Evolutionary conservation across 2,797 vertebrate species (phyloP), one percentile per base, ranked within the genome.

Genomic region (Sebastes kiyomatsui): DNA sequence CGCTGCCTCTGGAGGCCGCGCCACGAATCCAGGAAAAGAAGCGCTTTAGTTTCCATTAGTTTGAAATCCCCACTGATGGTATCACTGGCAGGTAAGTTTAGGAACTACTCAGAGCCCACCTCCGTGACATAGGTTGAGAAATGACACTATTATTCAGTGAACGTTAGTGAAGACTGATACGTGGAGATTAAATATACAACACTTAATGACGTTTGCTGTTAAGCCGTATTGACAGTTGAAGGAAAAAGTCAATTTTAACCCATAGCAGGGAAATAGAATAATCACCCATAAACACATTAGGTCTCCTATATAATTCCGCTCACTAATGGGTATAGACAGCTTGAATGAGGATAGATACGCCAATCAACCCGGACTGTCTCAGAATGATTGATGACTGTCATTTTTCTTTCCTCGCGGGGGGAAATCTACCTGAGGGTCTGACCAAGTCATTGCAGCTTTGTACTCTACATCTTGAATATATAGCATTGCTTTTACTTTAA

Each of bases 301-400:
- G 46, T 69, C 76, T 72, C 42, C 71, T 55, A 52, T 84, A 85
- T 86, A 83, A 87, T 93, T 92, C 81, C 58, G 66, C 77, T 79
- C 81, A 68, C 87, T 94, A 93, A 96, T 93, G 88, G 82, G 60
- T 84, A 81, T 84, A 82, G 95, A 94, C 94, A 94, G 90, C 66
- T 84, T 77, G 85, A 90, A 95, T 94, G 92, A 95, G 92, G 93
- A 95, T 90, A 90, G 92, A 96, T 95, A 88, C 76, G 83, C 90
- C 93, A 90, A 86, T 93, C 92, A 88, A 80, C 76, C 72, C 72
- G 12, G 42, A 70, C 79, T 80, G 88, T 92, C 80, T 85, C 72
- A 27, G 18, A 25, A 75, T 95, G 94, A 95, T 94, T 90, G 94
- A 95, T 94, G 94, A 90, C 79, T 91, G 88, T 85, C 92, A 90